Evolutionary conservation across 2,797 vertebrate genomes (phyloP), one percentile per base, ranked within the genome.

Genomic region (Rhadinocentrus ornatus): DNA sequence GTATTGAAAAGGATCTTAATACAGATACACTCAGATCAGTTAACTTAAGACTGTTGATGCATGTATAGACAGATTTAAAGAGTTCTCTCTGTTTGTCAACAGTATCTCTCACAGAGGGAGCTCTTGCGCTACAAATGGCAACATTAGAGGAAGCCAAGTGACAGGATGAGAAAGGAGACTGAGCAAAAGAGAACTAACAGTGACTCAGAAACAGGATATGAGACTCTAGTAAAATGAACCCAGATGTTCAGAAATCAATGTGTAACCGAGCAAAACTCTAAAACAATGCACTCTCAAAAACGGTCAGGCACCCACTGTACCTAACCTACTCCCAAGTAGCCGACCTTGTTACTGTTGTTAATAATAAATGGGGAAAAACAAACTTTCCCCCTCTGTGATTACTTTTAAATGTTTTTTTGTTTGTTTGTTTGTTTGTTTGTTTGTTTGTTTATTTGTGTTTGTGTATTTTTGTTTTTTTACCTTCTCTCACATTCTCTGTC

Each of bases 61-160:
- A 59, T 83, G 76, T 77, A 83, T 72, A 72, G 73, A 66, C 4
- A 69, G 59, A 46, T 62, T 55, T 13, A 61, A 68, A 62, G 69
- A 59, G 62, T 22, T 56, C 29, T 22, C 73, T 82, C 63, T 85
- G 65, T 80, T 69, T 69, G 69, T 64, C 63, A 77, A 46, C 58
- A 29, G 24, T 63, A 6, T 78, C 63, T 80, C 89, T 93, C 86
- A 89, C 86, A 94, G 94, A 93, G 93, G 94, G 93, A 91, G 94
- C 94, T 94, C 79, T 94, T 92, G 93, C 91, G 77, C 92, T 84
- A 68, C 59, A 82, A 88, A 93, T 90, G 75, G 76, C 44, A 78
- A 69, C 69, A 64, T 20, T 58, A 63, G 55, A 78, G 55, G 75
- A 52, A 78, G 74, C 35, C 50, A 69, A 58, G 65, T 54, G 70